Base-by-base conservation (phyloP, 2,113 vertebrate species). In the Scophthalmus maximus region DNA sequence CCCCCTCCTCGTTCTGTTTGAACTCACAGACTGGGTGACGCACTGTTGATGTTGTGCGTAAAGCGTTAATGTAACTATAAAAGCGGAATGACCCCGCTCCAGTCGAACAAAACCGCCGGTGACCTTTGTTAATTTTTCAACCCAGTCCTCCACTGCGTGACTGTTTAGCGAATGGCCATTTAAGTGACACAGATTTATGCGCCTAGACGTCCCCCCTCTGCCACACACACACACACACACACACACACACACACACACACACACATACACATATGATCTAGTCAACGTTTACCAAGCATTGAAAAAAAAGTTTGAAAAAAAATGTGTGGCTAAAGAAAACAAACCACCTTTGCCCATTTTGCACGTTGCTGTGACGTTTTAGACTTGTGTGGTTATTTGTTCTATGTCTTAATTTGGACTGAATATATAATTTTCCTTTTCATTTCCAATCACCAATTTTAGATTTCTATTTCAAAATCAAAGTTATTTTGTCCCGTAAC, bases 151-250 rank as follows among this genome's bases (percentile, higher is more conserved):
- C 47, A 44, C 63, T 50, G 82, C 44, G 73, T 82, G 61, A 83
- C 84, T 77, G 65, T 79, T 53, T 61, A 85, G 72, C 49, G 38
- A 73, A 51, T 32, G 46, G 23, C 18, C 52, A 5, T 78, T 84
- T 65, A 87, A 87, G 68, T 87, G 83, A 76, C 86, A 40, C 82
- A 76, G 72, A 88, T 88, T 84, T 82, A 86, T 87, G 80, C 78
- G 42, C 58, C 18, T 17, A 49, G 30, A 74, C 52, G n/a, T 22
- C 15, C 40, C 42, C 61, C 1, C 58, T 5, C 36, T 7, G 26
- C 32, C 59, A 36, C 81, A 32, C 71, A 6, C 49, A 50, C 42
- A 20, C 42, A 44, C 42, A 44, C 7, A 18, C 17, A 18, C 38
- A 38, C 17, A 18, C 40, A 42, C 38, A 42, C 38, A 18, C 38